Conservation (phyloP, 2,888 invertebrate genomes). For the Diaperis boleti region DNA sequence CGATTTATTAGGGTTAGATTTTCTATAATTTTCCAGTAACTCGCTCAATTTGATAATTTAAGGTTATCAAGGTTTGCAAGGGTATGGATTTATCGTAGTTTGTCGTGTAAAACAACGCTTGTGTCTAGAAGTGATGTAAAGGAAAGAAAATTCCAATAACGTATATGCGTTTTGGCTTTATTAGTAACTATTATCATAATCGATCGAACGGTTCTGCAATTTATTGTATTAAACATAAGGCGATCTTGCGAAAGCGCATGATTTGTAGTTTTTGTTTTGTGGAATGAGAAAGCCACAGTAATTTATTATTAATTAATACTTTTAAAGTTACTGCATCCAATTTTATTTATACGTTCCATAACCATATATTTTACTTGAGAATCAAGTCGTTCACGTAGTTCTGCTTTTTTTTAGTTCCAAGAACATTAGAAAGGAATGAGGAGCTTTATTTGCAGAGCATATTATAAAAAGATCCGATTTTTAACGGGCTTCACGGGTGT, state of each 20-base stretch:
- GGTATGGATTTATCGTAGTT: too few species aligned
- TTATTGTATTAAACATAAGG: slow-evolving; percentile 27
- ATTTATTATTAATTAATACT: slow-evolving; percentile 40
- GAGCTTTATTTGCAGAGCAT: neutral
- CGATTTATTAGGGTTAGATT: too few species aligned
- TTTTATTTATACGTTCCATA: slow-evolving; percentile 29
- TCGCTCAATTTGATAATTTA: too few species aligned
- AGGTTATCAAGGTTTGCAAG: too few species aligned
- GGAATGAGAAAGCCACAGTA: slow-evolving; percentile 31
- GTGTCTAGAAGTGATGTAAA: slow-evolving; percentile 15
- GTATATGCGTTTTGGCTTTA: slow-evolving; percentile 20
- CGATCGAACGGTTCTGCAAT: slow-evolving; percentile 26
- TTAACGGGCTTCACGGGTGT: neutral
- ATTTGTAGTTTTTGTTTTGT: slow-evolving; percentile 36
- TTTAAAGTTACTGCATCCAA: slow-evolving; percentile 38
- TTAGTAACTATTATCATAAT: slow-evolving; percentile 22
- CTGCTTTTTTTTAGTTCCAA: slow-evolving; percentile 11
- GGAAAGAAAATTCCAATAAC: slow-evolving; percentile 26
- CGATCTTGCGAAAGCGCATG: slow-evolving; percentile 33
- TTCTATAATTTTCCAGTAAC: too few species aligned
- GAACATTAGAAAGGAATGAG: slow-evolving; percentile 26
- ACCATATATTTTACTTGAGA: slow-evolving; percentile 24
- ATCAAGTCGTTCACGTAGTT: slow-evolving; percentile 8
- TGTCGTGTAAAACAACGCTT: neutral
- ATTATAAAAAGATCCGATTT: neutral